phyloP scores from a whole-genome alignment of 1,140 invertebrate genomes.

The Eulimnadia texana region DNA sequence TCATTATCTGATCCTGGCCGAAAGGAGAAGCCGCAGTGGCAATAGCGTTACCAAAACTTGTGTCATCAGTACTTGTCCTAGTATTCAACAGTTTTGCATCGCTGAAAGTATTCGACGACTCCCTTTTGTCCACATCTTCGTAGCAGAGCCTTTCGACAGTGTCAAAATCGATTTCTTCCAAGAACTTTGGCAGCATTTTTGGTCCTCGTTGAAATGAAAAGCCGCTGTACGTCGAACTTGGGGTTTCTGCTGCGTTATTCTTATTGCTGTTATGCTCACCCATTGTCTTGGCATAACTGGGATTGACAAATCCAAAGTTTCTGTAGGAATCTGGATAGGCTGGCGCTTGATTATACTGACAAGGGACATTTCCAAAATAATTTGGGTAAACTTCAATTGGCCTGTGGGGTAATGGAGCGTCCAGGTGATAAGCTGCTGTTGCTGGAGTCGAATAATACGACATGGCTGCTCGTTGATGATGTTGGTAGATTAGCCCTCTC shows the following conservation, averaged over 20 bases:
- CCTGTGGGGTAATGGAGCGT: neutral
- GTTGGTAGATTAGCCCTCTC: conserved; percentile 5
- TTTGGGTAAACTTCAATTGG: conserved; percentile 2
- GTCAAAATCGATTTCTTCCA: conserved; percentile 9
- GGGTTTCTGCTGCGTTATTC: neutral
- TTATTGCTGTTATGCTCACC: no score
- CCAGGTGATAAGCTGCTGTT: neutral
- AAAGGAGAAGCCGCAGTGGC: no score
- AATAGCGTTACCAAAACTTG: no score
- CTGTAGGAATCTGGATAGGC: neutral
- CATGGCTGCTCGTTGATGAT: conserved; percentile 2
- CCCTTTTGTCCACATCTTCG: conserved; percentile 9
- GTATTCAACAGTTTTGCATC: no score
- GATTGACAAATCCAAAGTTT: neutral
- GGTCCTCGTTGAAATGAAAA: neutral
- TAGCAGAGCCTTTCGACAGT: conserved; percentile 12
- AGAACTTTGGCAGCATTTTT: conserved; percentile 9
- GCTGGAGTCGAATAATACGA: neutral
- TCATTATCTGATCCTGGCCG: no score
- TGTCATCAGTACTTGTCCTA: no score
- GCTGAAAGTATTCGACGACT: neutral
- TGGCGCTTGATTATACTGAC: neutral
- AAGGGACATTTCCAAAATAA: neutral
- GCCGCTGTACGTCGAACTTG: neutral
- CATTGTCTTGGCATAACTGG: no score